These are phyloP conservation scores for Rachycentron canadum DNA, from an alignment of 2,797 vertebrate genomes.

Conservation along the genomic window DNA sequence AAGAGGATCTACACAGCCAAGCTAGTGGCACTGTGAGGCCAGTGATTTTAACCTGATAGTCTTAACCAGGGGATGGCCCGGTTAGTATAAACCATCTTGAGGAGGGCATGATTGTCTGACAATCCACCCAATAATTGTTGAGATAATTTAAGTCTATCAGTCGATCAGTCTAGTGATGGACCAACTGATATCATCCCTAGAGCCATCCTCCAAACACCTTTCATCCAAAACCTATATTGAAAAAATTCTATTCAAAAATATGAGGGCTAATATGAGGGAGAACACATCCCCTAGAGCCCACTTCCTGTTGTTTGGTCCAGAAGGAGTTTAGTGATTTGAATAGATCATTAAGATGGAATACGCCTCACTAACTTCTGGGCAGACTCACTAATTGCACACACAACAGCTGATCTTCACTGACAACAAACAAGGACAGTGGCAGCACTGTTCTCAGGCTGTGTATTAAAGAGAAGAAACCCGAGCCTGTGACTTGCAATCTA, in stretches of 20 bases:
- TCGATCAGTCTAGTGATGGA: too few species aligned
- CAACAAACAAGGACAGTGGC: conserved; percentile 31
- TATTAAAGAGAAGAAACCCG: background rate
- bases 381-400: conserved; percentile 49
- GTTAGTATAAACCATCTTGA: background rate
- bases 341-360: conserved; percentile 42
- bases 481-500: background rate
- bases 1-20: too few species aligned
- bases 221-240: background rate
- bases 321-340: conserved; percentile 22
- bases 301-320: conserved; percentile 16
- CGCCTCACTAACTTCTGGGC: conserved; percentile 46
- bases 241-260: background rate
- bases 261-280: background rate
- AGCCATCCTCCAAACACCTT: background rate
- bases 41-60: too few species aligned
- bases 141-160: too few species aligned
- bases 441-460: conserved; percentile 26
- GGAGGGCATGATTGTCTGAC: background rate
- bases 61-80: too few species aligned
- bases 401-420: conserved; percentile 29
- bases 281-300: background rate
- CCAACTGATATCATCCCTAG: background rate
- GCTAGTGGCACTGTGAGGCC: background rate
- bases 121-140: background rate